Conservation (phyloP, 2,113 vertebrate species). For the Herpailurus yagouaroundi region DNA sequence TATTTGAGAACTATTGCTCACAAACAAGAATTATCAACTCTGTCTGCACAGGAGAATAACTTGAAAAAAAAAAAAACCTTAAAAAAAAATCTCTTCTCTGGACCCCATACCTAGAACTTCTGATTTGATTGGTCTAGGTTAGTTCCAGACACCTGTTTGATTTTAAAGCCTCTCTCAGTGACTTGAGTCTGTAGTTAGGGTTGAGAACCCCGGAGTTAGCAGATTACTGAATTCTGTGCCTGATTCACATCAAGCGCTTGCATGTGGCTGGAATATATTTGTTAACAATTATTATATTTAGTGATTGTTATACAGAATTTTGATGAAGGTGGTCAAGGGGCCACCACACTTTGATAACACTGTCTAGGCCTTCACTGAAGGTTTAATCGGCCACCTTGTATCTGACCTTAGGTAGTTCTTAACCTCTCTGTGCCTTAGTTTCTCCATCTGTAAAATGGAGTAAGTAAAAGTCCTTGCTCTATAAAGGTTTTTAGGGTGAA, state of each 20-base stretch:
- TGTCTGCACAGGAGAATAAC: neutral
- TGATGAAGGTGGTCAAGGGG: neutral
- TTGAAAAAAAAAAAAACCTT: neutral
- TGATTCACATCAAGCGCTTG: neutral
- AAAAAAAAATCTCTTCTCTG: neutral
- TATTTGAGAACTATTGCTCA: neutral
- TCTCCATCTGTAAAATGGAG: neutral
- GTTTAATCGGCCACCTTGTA: neutral
- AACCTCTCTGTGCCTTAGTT: neutral
- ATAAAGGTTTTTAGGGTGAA: neutral
- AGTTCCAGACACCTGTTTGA: neutral
- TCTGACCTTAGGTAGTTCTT: neutral
- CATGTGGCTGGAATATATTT: neutral
- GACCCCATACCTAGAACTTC: neutral
- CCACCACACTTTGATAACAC: neutral
- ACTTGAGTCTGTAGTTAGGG: neutral
- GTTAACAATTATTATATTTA: neutral
- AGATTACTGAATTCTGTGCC: too few species aligned
- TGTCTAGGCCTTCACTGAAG: neutral
- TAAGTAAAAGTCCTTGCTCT: neutral
- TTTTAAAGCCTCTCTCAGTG: neutral
- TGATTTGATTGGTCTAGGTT: neutral
- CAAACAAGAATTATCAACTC: neutral
- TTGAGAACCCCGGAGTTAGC: neutral
- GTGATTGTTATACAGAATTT: neutral